Base-by-base conservation (phyloP, 2,113 vertebrate genomes). In the Poeciliopsis prolifica region DNA sequence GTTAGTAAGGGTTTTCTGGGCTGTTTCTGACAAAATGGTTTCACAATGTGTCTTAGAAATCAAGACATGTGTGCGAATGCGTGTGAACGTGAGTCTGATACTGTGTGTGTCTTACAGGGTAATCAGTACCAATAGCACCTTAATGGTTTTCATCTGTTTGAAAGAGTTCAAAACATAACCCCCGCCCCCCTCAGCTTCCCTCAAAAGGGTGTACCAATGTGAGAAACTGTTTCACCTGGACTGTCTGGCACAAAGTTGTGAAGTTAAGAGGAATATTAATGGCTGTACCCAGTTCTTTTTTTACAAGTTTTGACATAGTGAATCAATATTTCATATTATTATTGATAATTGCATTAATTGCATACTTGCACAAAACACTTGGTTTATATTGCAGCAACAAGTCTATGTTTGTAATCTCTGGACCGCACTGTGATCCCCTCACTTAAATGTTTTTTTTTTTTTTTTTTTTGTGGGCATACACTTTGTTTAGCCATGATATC, bases 81-180 rank as follows among this genome's bases (percentile, higher is more conserved):
- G 10, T 68, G 62, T 67, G 29, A 9, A 58, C 10, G 17, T 63
- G 64, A 28, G 68, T 7, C 63, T 26, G 40, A 64, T 31, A 29
- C 9, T 35, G 44, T 17, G 31, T 22, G 67, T 68, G 61, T 68
- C 61, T 80, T 74, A 48, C 19, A 24, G 63, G 65, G 77, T 89
- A 93, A 94, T 94, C 87, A 90, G 80, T 74, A 88, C 80, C 70
- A 88, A 72, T 86, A 84, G 76, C 75, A 72, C 82, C 37, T n/a
- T 91, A 94, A 94, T 93, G 69, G 84, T 84, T 93, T 82, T 83
- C 93, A 94, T 91, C 86, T 94, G 92, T 83, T 87, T 75, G 70
- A 80, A 77, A 81, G 83, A 88, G 73, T 82, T 90, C 64, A 88
- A 90, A 89, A 91, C 80, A 70, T 81, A 78, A 68, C 31, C 61